These are phyloP conservation scores for Meriones psammophilus DNA, from an alignment of 2,797 vertebrate genomes.

Conservation along the genomic window DNA sequence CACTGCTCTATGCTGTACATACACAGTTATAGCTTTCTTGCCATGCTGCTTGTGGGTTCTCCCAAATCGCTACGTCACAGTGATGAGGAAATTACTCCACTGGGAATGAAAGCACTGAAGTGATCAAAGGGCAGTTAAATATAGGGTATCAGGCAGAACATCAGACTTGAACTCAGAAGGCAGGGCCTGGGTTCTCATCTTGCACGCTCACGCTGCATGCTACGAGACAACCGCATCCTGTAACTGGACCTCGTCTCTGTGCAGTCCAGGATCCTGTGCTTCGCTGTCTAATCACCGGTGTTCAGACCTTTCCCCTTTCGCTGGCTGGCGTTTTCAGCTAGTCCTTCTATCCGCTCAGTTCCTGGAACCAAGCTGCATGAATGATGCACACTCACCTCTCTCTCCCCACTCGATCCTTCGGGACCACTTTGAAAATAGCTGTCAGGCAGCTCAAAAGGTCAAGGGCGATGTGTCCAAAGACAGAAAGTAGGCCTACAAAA, in stretches of 20 bases:
- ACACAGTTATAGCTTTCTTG: neutral
- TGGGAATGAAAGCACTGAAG: slow-evolving; percentile 35
- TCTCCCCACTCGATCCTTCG: neutral
- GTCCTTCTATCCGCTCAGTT: neutral
- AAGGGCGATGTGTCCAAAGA: neutral
- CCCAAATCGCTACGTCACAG: neutral
- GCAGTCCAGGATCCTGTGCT: neutral
- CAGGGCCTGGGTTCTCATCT: no score
- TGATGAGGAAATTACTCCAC: neutral
- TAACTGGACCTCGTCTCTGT: neutral
- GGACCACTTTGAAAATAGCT: neutral
- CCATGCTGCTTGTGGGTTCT: neutral
- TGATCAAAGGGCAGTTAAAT: slow-evolving; percentile 17
- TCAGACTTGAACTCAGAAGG: neutral
- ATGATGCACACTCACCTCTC: neutral
- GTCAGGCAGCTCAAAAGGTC: neutral
- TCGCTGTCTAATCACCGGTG: neutral
- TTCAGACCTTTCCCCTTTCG: neutral
- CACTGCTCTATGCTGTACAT: neutral
- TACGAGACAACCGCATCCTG: neutral
- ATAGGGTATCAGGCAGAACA: neutral
- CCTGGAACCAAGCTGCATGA: neutral
- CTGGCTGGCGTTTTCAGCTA: neutral
- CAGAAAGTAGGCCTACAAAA: neutral
- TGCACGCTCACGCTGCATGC: neutral